Conservation (phyloP, 2,888 invertebrate species). For the Ectemnius cavifrons region DNA sequence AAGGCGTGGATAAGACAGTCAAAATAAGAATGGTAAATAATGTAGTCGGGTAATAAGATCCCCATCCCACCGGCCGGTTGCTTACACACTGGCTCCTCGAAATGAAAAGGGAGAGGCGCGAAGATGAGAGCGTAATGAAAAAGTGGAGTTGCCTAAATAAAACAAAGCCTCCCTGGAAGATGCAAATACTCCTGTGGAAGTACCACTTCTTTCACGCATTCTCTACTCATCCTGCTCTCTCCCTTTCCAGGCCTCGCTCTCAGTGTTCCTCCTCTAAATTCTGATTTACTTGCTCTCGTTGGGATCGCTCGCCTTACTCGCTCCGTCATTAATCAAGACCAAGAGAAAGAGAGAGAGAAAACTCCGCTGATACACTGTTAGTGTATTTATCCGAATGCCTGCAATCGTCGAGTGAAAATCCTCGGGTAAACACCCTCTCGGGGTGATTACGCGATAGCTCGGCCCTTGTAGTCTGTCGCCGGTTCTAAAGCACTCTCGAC, state of each 20-base stretch:
- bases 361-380: neutral
- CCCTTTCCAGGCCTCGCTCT: slow-evolving; percentile 13
- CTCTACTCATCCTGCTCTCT: slow-evolving; percentile 11
- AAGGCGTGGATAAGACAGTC: slow-evolving; percentile 45
- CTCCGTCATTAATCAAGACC: too few relatives aligned
- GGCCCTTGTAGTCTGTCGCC: slow-evolving; percentile 22
- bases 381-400: slow-evolving; percentile 18
- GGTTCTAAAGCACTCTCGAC: slow-evolving; percentile 36
- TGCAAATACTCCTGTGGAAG: neutral
- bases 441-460: slow-evolving; percentile 26
- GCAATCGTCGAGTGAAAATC: slow-evolving; percentile 23
- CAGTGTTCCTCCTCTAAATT: slow-evolving; percentile 28
- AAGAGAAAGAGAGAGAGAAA: neutral
- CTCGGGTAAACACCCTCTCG: slow-evolving; percentile 3
- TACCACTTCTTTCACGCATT: slow-evolving; percentile 55
- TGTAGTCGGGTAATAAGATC: slow-evolving; percentile 67
- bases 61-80: slow-evolving; percentile 33
- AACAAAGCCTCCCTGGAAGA: slow-evolving; percentile 71
- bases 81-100: slow-evolving; percentile 31
- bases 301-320: too few relatives aligned
- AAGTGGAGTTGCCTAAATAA: slow-evolving; percentile 76
- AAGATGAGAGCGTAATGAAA: slow-evolving; percentile 75
- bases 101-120: slow-evolving; percentile 61
- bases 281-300: slow-evolving; percentile 1
- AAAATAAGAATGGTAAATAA: slow-evolving; percentile 76